A percentile compares a stretch with the other conserved stretches of the same genome.
These are phyloP conservation scores for Drosophila birchii DNA, from an alignment of 2,888 invertebrate species.

Conservation along the genomic window DNA sequence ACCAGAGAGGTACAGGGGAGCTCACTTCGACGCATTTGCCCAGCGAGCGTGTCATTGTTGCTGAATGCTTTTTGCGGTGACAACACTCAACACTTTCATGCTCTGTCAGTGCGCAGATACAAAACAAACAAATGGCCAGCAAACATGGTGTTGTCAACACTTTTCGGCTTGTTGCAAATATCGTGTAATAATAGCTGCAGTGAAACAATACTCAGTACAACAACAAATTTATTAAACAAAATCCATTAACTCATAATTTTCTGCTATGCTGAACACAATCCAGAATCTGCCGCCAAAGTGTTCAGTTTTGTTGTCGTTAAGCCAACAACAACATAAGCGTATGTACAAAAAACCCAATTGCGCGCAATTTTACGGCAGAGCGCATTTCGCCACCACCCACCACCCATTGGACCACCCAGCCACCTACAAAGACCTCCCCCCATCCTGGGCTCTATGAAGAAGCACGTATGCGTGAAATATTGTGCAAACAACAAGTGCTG, in stretches of 20 bases:
- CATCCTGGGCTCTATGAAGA: slow-evolving; percentile 43
- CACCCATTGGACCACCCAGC: slow-evolving; percentile 24
- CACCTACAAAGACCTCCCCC: slow-evolving; percentile 38
- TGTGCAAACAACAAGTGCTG: slow-evolving; percentile 70
- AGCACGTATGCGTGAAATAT: slow-evolving; percentile 80
- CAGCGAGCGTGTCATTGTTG: slow-evolving; percentile 50
- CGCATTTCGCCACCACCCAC: slow-evolving; percentile 58
- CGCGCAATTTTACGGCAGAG: slow-evolving; percentile 79
- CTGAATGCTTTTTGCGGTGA: slow-evolving; percentile 50
- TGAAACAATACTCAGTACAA: slow-evolving; percentile 1
- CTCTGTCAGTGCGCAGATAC: slow-evolving; percentile 57
- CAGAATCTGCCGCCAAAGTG: slow-evolving; percentile 60
- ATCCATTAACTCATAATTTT: slow-evolving; percentile 81
- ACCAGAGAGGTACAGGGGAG: neutral
- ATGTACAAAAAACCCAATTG: slow-evolving; percentile 70
- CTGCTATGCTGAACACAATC: slow-evolving; percentile 71
- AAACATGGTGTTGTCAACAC: slow-evolving; percentile 53
- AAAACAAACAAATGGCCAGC: slow-evolving; percentile 31
- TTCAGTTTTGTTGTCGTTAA: slow-evolving; percentile 74
- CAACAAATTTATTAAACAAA: slow-evolving; percentile 63
- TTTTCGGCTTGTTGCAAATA: slow-evolving; percentile 45
- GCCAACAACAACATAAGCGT: slow-evolving; percentile 51
- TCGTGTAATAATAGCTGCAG: slow-evolving; percentile 26
- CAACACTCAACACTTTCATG: slow-evolving; percentile 72
- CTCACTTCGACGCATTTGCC: slow-evolving; percentile 34